Conservation (phyloP, 2,113 vertebrate species). For the Catharus fuscescens region DNA sequence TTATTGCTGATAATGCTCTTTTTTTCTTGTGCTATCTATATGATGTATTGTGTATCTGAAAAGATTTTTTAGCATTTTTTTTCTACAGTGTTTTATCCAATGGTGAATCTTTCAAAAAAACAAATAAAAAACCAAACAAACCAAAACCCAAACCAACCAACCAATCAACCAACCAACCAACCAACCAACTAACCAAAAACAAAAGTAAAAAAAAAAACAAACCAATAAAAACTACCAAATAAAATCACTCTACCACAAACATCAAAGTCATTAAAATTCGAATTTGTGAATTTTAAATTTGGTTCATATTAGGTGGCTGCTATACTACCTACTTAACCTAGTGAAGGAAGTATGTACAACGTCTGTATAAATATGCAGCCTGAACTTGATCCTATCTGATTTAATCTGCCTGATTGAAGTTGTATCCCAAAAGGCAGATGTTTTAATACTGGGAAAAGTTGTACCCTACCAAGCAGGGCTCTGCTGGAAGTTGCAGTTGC, state of each 20-base stretch:
- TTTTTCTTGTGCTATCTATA: slow-evolving; percentile 8
- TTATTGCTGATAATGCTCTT: slow-evolving; percentile 56
- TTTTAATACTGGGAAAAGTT: not conserved
- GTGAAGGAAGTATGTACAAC: not conserved
- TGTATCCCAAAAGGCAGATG: not conserved
- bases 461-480: not conserved
- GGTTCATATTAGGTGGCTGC: not conserved
- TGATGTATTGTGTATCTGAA: not conserved
- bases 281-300: not conserved
- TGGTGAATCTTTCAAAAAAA: not conserved
- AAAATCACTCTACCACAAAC: not conserved
- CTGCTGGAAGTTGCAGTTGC: not conserved
- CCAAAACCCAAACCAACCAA: not conserved
- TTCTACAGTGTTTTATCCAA: not conserved
- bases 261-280: not conserved
- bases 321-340: not conserved
- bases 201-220: not conserved
- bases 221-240: too few species aligned
- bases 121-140: not conserved
- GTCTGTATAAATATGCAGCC: not conserved
- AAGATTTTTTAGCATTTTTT: not conserved
- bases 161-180: not conserved
- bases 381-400: not conserved
- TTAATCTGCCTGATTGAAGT: not conserved
- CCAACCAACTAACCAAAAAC: not conserved